Evolutionary conservation across 2,797 vertebrate species (phyloP), one percentile per base, ranked within the genome.

Genomic region (Xenentodon cancila): DNA sequence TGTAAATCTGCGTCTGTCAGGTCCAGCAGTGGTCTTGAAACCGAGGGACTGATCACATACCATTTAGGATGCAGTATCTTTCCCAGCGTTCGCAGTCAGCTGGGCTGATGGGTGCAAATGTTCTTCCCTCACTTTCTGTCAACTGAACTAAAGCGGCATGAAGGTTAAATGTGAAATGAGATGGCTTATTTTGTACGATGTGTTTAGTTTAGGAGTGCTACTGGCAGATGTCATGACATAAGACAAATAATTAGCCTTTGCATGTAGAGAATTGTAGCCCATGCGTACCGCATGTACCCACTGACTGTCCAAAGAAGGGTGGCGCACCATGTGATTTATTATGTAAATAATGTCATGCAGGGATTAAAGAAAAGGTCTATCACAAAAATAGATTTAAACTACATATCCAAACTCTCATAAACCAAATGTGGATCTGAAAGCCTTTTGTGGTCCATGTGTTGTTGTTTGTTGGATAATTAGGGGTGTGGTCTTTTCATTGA

Each of bases 1-100:
- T 72, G 60, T 25, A 79, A 70, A 60, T 64, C 25, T 68, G 47
- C 43, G 43, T 72, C 63, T 20, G 18, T 51, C 50, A 54, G 12
- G 20, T 42, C 64, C 45, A 64, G 67, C 40, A 45, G 50, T 49
- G 74, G 55, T 53, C 30, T 43, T 42, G 45, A 40, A 59, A 60
- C 49, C 64, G 30, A 54, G 45, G 52, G 61, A 69, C 43, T 54
- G 64, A 62, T 53, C 60, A 61, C 25, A 37, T 60, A 69, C 45
- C 46, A 22, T 74, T 66, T 22, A 47, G 20, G 12, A 45, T 57
- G 52, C 73, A 47, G 22, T 55, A 65, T 58, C 73, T 21, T 68
- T 58, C 48, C 56, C 50, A 17, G 4, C 69, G 40, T 77, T 57
- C 46, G 53, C 47, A 56, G 18, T 45, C 21, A 44, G 9, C 57